phyloP scores from a whole-genome alignment of 1,140 invertebrate genomes.

The Phymastichus coffea region DNA sequence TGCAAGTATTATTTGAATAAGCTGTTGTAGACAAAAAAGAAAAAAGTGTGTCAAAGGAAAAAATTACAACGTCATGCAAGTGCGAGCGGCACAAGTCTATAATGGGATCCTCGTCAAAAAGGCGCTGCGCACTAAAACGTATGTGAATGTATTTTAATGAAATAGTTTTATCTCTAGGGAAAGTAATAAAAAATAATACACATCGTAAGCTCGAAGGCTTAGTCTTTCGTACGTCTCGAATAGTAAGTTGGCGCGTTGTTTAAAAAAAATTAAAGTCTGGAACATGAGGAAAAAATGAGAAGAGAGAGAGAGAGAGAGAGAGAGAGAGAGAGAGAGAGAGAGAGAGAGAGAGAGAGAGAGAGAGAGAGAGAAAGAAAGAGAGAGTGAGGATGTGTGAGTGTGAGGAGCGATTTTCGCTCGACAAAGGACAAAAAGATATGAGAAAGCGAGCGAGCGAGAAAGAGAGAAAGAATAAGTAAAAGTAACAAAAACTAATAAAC shows the following conservation, averaged over 20 bases:
- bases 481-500: slow-evolving; percentile 1
- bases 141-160: slow-evolving; percentile 27
- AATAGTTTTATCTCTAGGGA: slow-evolving; percentile 23
- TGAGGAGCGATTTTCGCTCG: slow-evolving; percentile 11
- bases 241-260: slow-evolving; percentile 14
- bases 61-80: slow-evolving; percentile 7
- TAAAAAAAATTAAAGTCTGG: neutral
- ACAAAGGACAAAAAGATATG: slow-evolving; percentile 8
- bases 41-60: no score
- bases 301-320: neutral
- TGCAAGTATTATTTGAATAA: slow-evolving; percentile 19
- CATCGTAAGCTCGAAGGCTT: neutral
- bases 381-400: slow-evolving; percentile 1
- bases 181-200: slow-evolving; percentile 11
- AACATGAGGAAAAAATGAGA: neutral
- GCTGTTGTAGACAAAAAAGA: neutral
- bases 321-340: slow-evolving; percentile 5
- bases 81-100: slow-evolving; percentile 20
- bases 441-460: neutral
- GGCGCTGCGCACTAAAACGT: slow-evolving; percentile 14
- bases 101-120: slow-evolving; percentile 16
- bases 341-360: neutral
- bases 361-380: neutral
- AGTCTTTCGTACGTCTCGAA: slow-evolving; percentile 4
- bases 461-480: neutral